Base-by-base conservation (phyloP, 2,797 vertebrate species). In the Dipus sagitta region DNA sequence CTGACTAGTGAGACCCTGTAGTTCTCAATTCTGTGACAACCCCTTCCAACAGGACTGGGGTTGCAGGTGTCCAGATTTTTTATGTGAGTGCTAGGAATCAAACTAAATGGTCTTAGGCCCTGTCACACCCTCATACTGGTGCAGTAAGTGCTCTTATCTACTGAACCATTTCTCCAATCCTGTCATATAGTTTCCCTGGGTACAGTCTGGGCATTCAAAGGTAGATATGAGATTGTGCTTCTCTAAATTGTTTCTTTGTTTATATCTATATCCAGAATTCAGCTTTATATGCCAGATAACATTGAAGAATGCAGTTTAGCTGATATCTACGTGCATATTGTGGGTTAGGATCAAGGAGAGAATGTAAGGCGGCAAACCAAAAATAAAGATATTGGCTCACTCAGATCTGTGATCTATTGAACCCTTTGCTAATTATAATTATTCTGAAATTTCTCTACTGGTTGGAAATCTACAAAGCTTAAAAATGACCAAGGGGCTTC, bases 381-480 rank as follows among this genome's bases (percentile, higher is more conserved):
- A 92, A 82, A 67, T 60, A 38, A 85, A 14, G 28, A 62, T 32
- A 12, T 2, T 75, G 14, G 14, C 1, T 77, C 32, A 72, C 71
- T 95, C 60, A 47, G 5, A 47, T 71, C 23, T 64, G 60, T 32
- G 28, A 21, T 64, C 30, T 58, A 71, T 3, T 65, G 94, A 34
- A 75, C 17, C 58, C 54, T 93, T 68, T 84, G 58, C 47, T 88
- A 85, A 87, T 71, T 75, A 54, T 15, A 71, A 87, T 54, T 77
- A 94, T 38, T 26, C 15, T 47, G 38, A 34, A 96, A 67, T 47
- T 79, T 60, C 78, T 79, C 26, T 62, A 86, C 92, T 84, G 0
- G 65, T 52, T 62, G 79, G 34, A 93, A 94, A 72, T 79, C 68
- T 28, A 52, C 9, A 77, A 85, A 26, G 6, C 34, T 88, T 93